phyloP scores from a whole-genome alignment of 2,888 invertebrate species.

The Ecliptopera silaceata region DNA sequence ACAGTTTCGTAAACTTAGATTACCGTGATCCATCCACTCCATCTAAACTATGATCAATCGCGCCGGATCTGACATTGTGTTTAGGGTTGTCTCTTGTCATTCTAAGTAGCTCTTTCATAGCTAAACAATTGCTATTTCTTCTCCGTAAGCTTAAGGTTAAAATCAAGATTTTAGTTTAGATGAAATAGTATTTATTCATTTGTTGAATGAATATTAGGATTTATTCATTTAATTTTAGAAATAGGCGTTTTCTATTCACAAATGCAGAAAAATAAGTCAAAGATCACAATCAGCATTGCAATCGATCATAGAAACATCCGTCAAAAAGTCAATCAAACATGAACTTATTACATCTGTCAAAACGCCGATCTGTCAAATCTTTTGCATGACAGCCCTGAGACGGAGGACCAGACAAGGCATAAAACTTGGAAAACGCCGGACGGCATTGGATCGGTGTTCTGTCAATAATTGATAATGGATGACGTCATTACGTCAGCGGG shows the following conservation, averaged over 20 bases:
- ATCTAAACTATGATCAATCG: conserved; percentile 60
- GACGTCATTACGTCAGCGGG: conserved; percentile 76
- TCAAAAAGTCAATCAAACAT: conserved; percentile 16
- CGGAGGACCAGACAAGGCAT: conserved; percentile 50
- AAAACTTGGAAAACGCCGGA: conserved; percentile 72
- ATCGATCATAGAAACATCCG: neutral
- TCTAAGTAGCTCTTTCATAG: neutral
- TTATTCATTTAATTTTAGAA: too few relatives aligned
- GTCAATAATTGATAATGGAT: conserved; percentile 83
- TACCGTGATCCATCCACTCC: conserved; percentile 51
- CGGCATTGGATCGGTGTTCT: conserved; percentile 69
- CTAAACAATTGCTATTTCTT: neutral
- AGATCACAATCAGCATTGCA: neutral
- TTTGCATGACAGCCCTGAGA: conserved; percentile 20
- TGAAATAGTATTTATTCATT: too few relatives aligned
- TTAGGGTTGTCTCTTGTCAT: conserved; percentile 23
- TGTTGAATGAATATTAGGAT: too few relatives aligned
- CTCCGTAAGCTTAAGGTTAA: too few relatives aligned
- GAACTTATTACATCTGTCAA: conserved; percentile 24
- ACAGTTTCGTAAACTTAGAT: conserved; percentile 48
- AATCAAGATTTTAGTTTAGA: too few relatives aligned
- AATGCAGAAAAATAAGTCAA: too few relatives aligned
- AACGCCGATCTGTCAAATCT: conserved; percentile 12
- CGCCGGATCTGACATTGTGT: conserved; percentile 16
- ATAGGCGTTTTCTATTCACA: too few relatives aligned